Percentiles rank a stretch among this genome's conserved stretches.
Evolutionary conservation across 2,113 vertebrate species (phyloP).

Genomic region (Macaca nemestrina): DNA sequence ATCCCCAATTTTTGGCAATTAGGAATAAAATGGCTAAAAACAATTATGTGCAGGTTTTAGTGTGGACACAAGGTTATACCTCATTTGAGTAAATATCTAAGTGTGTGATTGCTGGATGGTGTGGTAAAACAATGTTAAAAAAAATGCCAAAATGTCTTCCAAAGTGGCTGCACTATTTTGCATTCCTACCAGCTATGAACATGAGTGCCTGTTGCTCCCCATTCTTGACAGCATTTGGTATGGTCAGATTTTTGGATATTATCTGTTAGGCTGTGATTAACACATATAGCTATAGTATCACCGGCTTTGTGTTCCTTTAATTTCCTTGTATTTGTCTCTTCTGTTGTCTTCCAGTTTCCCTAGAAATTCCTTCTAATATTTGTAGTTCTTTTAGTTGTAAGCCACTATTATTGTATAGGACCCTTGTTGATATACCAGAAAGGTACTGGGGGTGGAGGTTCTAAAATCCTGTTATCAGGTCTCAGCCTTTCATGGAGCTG

Average conservation of each 20-base stretch:
- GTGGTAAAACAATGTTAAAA: background rate
- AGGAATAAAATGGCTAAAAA: background rate
- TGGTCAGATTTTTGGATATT: background rate
- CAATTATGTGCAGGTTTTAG: background rate
- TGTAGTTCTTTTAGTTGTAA: background rate
- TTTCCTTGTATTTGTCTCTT: background rate
- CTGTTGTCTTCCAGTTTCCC: background rate
- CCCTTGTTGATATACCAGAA: background rate
- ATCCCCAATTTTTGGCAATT: background rate
- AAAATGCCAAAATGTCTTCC: background rate
- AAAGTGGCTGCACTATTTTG: background rate
- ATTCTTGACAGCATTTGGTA: background rate
- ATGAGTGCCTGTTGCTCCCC: no score
- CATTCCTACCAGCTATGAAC: background rate
- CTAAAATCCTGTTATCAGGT: background rate
- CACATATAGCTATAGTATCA: background rate
- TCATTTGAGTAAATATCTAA: background rate
- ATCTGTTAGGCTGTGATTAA: background rate
- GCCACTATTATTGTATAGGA: background rate
- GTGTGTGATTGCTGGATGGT: no score
- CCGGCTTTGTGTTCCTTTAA: background rate
- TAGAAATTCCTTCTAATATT: background rate
- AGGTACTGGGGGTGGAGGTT: background rate
- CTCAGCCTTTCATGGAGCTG: background rate
- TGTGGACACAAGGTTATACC: background rate